A percentile compares a stretch with the other conserved stretches of the same genome.
Evolutionary conservation across 2,797 vertebrate genomes (phyloP).

Genomic region (Garrulus glandarius): DNA sequence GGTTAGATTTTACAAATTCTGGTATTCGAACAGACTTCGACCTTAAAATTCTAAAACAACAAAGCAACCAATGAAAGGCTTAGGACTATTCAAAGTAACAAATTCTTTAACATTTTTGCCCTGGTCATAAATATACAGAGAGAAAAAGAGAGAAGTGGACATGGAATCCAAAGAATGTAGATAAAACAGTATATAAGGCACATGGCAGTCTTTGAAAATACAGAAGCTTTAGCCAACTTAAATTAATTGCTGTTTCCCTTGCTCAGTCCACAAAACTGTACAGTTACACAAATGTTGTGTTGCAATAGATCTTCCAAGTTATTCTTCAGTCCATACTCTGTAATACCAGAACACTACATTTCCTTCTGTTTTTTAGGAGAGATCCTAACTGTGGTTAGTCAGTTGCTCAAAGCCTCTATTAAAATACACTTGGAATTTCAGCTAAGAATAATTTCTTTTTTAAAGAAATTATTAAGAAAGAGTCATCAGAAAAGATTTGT

Average conservation of each 20-base stretch:
- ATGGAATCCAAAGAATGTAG: slow-evolving; percentile 78
- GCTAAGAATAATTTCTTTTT: slow-evolving; percentile 83
- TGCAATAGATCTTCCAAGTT: slow-evolving; percentile 84
- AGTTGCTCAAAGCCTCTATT: slow-evolving; percentile 88
- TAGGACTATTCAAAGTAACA: slow-evolving; percentile 82
- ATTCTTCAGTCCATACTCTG: slow-evolving; percentile 81
- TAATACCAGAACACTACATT: slow-evolving; percentile 69
- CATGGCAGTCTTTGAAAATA: slow-evolving; percentile 88
- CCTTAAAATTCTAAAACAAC: slow-evolving; percentile 84
- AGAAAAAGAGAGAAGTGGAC: slow-evolving; percentile 76
- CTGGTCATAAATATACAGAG: slow-evolving; percentile 87
- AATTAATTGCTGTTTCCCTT: slow-evolving; percentile 87
- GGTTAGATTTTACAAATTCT: slow-evolving; percentile 84
- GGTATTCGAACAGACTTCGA: slow-evolving; percentile 79
- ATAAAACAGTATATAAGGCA: slow-evolving; percentile 89
- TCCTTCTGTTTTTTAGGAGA: slow-evolving; percentile 81
- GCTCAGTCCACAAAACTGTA: slow-evolving; percentile 92
- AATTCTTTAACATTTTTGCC: slow-evolving; percentile 80
- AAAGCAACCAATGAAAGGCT: slow-evolving; percentile 77
- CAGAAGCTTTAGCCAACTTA: slow-evolving; percentile 89
- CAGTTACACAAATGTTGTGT: slow-evolving; percentile 98
- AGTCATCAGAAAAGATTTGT: slow-evolving; percentile 98
- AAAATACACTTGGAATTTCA: slow-evolving; percentile 87
- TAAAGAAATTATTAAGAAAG: slow-evolving; percentile 74
- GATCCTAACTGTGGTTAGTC: slow-evolving; percentile 83